Percentiles rank a stretch among this genome's conserved stretches.
phyloP scores from a whole-genome alignment of 2,797 vertebrate species.

The Chaenodraco wilsoni region DNA sequence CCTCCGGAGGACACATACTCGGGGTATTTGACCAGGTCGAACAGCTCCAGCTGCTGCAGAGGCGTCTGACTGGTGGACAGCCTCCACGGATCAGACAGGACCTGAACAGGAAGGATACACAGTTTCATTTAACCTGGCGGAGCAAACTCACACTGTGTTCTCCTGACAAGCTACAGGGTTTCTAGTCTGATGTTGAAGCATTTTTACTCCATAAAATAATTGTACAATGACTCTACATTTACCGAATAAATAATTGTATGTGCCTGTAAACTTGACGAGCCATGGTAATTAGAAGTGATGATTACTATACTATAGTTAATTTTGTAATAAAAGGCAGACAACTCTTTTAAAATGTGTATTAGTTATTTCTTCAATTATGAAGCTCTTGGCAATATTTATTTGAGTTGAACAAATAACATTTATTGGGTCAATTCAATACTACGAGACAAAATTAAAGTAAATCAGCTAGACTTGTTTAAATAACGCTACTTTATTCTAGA shows the following conservation, averaged over 20 bases:
- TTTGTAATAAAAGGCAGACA: too few relatives aligned
- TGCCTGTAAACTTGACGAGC: background rate
- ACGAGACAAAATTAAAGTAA: background rate
- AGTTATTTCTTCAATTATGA: background rate
- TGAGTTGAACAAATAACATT: background rate
- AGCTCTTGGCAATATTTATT: background rate
- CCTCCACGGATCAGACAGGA: slow-evolving; percentile 95
- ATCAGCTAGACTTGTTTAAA: background rate
- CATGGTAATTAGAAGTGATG: background rate
- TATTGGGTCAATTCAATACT: background rate
- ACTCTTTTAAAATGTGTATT: background rate
- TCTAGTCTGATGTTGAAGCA: background rate
- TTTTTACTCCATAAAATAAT: background rate
- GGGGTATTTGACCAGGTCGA: slow-evolving; percentile 88
- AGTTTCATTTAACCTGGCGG: background rate
- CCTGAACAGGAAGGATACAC: slow-evolving; percentile 76
- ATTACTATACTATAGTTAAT: background rate
- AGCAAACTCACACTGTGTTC: background rate
- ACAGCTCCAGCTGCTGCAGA: slow-evolving; percentile 89
- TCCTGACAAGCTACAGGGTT: background rate
- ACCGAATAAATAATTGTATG: background rate
- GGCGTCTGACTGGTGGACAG: slow-evolving; percentile 98
- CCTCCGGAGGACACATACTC: slow-evolving; percentile 91
- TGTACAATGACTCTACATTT: too few relatives aligned
- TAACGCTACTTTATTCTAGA: background rate